These are phyloP conservation scores for Bombus picipes DNA, from an alignment of 1,140 invertebrate species.

Conservation along the genomic window DNA sequence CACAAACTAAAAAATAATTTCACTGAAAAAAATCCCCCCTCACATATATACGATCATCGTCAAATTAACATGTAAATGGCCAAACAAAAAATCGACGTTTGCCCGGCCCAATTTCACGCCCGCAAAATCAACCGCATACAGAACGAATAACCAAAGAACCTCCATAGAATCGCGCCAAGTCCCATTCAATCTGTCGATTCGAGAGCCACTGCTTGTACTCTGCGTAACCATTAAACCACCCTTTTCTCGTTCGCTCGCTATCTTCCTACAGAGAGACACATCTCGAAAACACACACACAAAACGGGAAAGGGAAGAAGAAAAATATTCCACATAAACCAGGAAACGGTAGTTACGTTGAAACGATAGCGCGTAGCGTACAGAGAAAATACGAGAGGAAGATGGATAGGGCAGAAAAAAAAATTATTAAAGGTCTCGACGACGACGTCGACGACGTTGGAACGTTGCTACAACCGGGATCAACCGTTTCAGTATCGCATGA, in stretches of 20 bases:
- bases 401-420: neutral
- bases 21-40: too few relatives aligned
- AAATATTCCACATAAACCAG: neutral
- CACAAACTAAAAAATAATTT: too few relatives aligned
- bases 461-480: neutral
- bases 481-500: slow-evolving; percentile 29
- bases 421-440: slow-evolving; percentile 33
- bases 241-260: neutral
- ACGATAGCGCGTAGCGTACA: neutral
- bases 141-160: neutral
- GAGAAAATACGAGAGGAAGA: neutral
- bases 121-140: neutral
- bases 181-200: neutral
- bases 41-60: neutral
- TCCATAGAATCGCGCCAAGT: neutral
- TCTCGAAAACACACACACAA: neutral
- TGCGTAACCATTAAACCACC: neutral
- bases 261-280: neutral
- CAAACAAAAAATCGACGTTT: neutral
- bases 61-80: neutral
- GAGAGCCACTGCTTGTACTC: neutral
- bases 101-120: neutral
- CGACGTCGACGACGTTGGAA: neutral
- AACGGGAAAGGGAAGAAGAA: neutral
- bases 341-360: slow-evolving; percentile 20